Base-by-base conservation (phyloP, 2,888 invertebrate genomes). In the Amorpha juglandis region DNA sequence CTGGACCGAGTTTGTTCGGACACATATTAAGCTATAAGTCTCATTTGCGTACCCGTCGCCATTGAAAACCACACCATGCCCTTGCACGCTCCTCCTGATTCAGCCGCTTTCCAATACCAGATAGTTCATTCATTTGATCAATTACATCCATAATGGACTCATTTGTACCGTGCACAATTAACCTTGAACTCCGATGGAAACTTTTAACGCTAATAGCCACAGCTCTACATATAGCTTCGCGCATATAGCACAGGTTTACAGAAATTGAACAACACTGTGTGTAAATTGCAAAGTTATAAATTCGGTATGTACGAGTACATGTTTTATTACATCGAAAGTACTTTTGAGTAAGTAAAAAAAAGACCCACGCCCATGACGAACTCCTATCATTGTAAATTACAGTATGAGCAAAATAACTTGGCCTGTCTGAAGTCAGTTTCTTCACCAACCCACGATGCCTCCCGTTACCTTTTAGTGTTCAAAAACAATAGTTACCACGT, bases 31-130 rank as follows among this genome's bases (percentile, higher is more conserved):
- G 14, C 45, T 45, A 45, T 45, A 45, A 12, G 33, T 53, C 53
- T 53, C 58, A 58, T 58, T 58, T 58, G 58, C 58, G 58, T 58
- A 58, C 58, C 42, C 58, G 58, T 38, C 38, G 58, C 19, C 11
- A 42, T 38, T 19, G 19, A 3, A 52, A 16, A 12, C 58, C 12
- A 11, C 16, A 19, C 38, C 42, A 19, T 42, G 19, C 38, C 42
- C 38, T 58, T 19, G 19, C 58, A 21, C 27, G 53, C 8, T 42
- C 19, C 58, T 38, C 58, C 38, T 19, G 58, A 38, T 11, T 58
- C 16, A 58, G 19, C 19, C 19, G 42, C 58, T 58, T 42, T 42
- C 38, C 38, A 58, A 16, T 16, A 58, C 55, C 16, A 16, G 35
- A 55, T 38, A 38, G 38, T 16, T 38, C 35, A 58, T 42, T 38